These are phyloP conservation scores for Ophiodon elongatus DNA, from an alignment of 2,113 vertebrate genomes.

Conservation along the genomic window DNA sequence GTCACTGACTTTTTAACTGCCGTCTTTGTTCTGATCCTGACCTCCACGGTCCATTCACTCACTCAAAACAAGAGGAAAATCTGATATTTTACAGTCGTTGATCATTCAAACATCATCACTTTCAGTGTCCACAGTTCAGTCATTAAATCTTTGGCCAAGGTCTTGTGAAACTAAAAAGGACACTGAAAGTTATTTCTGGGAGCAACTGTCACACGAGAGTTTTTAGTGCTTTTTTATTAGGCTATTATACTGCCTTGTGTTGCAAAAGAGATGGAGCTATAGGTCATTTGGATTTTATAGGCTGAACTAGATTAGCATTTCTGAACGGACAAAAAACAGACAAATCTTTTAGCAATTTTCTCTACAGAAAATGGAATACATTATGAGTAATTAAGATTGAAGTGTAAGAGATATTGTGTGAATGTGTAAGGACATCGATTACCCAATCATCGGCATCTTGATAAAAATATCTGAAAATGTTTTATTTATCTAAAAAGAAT, in stretches of 20 bases:
- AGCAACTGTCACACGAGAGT: slow-evolving; percentile 7
- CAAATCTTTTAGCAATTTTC: not conserved
- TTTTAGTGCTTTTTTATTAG: slow-evolving; percentile 62
- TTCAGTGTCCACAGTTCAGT: slow-evolving; percentile 14
- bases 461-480: not conserved
- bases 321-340: slow-evolving; percentile 8
- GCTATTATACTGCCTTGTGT: slow-evolving; percentile 28
- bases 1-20: not conserved
- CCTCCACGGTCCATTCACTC: not conserved
- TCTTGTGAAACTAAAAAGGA: slow-evolving; percentile 34
- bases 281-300: slow-evolving; percentile 55
- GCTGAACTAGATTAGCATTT: slow-evolving; percentile 15
- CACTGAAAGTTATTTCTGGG: slow-evolving; percentile 6
- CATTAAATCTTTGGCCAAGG: slow-evolving; percentile 11
- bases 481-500: not conserved
- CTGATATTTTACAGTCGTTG: slow-evolving; percentile 13
- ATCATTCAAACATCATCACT: slow-evolving; percentile 26
- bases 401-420: not conserved
- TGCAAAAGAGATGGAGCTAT: slow-evolving; percentile 42
- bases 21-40: slow-evolving; percentile 2
- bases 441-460: not conserved
- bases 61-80: slow-evolving; percentile 3
- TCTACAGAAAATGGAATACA: slow-evolving; percentile 23
- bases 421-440: not conserved
- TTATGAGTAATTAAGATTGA: not conserved